phyloP scores from a whole-genome alignment of 2,888 invertebrate species.

The Metellina segmentata region DNA sequence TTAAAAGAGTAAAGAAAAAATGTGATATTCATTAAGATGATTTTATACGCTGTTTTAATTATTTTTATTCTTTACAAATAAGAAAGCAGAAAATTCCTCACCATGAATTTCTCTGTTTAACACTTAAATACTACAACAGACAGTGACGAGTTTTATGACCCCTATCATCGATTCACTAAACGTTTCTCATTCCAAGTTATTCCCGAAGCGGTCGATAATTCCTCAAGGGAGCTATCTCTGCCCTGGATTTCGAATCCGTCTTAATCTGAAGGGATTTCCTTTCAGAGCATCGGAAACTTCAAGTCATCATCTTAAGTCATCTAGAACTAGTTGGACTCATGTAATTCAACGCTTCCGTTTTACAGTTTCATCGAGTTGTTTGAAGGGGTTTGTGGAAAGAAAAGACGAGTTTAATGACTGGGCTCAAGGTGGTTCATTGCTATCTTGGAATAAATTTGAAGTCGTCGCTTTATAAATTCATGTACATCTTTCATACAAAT shows the following conservation, averaged over 20 bases:
- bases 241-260: background rate
- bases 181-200: background rate
- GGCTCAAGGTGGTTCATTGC: background rate
- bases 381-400: background rate
- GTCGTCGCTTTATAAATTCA: no score
- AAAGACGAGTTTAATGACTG: background rate
- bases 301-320: background rate
- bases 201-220: background rate
- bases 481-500: no score
- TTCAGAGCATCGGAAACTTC: background rate
- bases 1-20: no score
- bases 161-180: background rate
- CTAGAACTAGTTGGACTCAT: no score
- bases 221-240: background rate
- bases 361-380: background rate
- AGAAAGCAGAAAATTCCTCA: background rate
- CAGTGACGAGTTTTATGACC: background rate
- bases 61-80: no score
- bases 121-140: background rate
- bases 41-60: no score
- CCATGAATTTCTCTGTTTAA: background rate
- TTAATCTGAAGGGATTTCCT: constrained; percentile 10
- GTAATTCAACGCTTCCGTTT: background rate
- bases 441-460: background rate
- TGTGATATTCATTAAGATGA: no score